These are phyloP conservation scores for Xyliphius kryptos DNA, from an alignment of 2,113 vertebrate genomes.

Conservation along the genomic window DNA sequence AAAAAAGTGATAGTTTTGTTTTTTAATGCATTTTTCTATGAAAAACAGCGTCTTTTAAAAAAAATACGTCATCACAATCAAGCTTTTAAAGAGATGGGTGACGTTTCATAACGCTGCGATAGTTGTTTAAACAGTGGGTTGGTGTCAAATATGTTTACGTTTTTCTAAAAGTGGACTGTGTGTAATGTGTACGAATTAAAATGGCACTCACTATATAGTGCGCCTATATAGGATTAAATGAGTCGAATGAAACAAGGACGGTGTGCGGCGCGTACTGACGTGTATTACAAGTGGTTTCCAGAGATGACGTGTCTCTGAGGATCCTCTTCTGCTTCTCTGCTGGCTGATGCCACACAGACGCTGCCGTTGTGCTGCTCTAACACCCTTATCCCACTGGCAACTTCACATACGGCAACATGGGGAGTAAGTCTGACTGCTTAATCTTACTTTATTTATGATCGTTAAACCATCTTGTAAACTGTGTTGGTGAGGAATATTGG, in stretches of 20 bases:
- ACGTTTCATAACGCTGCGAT: background rate
- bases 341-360: constrained; percentile 58
- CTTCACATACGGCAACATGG: constrained; percentile 54
- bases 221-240: background rate
- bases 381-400: constrained; percentile 36
- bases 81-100: too few species aligned
- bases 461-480: background rate
- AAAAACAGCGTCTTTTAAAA: too few species aligned
- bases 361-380: constrained; percentile 39
- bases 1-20: too few species aligned
- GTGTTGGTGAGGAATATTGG: background rate
- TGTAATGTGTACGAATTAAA: background rate
- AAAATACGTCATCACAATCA: too few species aligned
- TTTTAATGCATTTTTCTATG: too few species aligned
- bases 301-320: constrained; percentile 40
- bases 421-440: constrained; percentile 52
- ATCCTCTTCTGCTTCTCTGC: constrained; percentile 51
- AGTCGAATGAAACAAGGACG: background rate
- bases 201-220: background rate
- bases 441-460: background rate
- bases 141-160: too few species aligned
- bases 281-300: constrained; percentile 15
- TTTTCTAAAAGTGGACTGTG: too few species aligned
- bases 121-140: background rate
- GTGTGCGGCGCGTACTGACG: constrained; percentile 22